These are phyloP conservation scores for Sebastes trivittatus DNA, from an alignment of 2,797 vertebrate species.

Conservation along the genomic window DNA sequence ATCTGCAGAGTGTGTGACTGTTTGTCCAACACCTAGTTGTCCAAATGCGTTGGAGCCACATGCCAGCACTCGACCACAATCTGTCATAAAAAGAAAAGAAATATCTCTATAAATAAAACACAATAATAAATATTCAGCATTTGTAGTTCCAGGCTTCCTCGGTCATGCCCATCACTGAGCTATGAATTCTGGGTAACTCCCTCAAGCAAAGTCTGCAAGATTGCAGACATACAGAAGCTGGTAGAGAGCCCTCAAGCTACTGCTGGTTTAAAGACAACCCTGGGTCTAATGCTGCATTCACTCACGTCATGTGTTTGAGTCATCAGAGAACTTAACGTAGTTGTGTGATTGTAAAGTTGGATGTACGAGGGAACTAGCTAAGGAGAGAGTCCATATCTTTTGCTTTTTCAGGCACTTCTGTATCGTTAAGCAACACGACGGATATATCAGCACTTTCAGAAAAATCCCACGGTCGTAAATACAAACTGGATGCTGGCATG, in stretches of 20 bases:
- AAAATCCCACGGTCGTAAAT: neutral
- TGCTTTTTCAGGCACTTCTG: neutral
- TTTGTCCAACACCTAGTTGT: constrained; percentile 86
- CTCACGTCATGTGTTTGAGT: neutral
- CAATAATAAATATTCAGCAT: neutral
- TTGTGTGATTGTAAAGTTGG: neutral
- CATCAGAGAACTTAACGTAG: neutral
- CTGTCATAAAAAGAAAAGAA: constrained; percentile 68
- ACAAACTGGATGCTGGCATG: neutral
- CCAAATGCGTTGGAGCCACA: constrained; percentile 94
- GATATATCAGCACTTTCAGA: neutral
- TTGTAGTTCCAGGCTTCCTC: neutral
- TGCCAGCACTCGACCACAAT: constrained; percentile 81
- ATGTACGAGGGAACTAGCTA: neutral
- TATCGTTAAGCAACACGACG: neutral
- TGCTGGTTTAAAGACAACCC: neutral
- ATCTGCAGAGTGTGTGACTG: constrained; percentile 72
- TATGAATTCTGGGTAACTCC: neutral
- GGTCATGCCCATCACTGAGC: neutral
- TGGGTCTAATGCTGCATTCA: neutral
- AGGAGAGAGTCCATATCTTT: neutral
- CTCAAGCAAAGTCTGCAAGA: neutral
- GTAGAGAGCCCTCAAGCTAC: neutral
- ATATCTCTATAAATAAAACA: neutral
- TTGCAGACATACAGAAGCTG: neutral